Conservation (phyloP, 2,797 vertebrate species). For the Sphenodon punctatus region DNA sequence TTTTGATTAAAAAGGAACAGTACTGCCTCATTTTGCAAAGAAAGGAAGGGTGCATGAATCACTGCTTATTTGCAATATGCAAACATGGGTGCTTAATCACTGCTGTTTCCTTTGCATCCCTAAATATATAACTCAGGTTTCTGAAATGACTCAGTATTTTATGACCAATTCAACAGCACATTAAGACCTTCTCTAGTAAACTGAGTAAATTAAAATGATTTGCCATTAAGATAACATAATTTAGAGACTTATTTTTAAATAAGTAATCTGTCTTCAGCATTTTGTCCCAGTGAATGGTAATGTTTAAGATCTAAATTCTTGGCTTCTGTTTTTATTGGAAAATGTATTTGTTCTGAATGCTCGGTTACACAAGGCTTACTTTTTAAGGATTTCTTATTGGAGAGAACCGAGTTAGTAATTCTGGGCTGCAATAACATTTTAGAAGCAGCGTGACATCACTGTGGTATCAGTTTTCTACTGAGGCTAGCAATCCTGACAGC, state of each 20-base stretch:
- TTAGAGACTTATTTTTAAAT: not conserved
- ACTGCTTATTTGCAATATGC: not conserved
- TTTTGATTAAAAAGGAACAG: not conserved
- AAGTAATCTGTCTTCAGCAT: not conserved
- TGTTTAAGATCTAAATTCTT: not conserved
- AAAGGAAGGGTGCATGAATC: not conserved
- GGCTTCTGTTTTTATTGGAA: not conserved
- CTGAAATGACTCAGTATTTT: not conserved
- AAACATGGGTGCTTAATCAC: not conserved
- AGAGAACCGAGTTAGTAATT: slow-evolving; percentile 38
- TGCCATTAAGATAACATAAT: not conserved
- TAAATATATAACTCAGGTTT: not conserved
- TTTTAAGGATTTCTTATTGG: slow-evolving; percentile 46
- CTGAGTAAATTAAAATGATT: not conserved
- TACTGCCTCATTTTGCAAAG: not conserved
- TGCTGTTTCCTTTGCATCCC: not conserved
- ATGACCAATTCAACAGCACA: not conserved
- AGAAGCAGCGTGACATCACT: slow-evolving; percentile 81
- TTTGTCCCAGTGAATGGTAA: accelerated
- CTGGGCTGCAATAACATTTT: slow-evolving; percentile 69
- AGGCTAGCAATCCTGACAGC: slow-evolving; percentile 68
- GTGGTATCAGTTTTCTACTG: slow-evolving; percentile 75
- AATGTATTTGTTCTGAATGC: not conserved
- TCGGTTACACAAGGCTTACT: not conserved
- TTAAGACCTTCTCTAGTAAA: not conserved